Evolutionary conservation across 2,888 invertebrate genomes (phyloP).

Genomic region (Xestobium rufovillosum): DNA sequence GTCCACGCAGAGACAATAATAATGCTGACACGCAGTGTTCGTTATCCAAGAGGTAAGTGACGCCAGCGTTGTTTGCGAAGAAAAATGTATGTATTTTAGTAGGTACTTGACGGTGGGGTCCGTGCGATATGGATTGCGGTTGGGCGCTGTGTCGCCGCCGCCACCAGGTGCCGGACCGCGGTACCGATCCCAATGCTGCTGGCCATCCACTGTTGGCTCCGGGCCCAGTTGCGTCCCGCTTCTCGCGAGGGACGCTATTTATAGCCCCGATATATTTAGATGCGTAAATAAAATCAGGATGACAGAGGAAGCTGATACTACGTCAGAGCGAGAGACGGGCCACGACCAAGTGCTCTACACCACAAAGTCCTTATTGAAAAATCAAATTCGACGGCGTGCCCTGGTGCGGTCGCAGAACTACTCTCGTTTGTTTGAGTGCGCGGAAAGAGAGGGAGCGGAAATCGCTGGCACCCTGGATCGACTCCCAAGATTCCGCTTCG

Average conservation of each 20-base stretch:
- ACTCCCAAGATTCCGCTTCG: slow-evolving; percentile 70
- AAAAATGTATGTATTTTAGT: slow-evolving; percentile 14
- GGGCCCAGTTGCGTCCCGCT: slow-evolving; percentile 47
- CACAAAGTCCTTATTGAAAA: slow-evolving; percentile 36
- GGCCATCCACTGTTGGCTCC: slow-evolving; percentile 38
- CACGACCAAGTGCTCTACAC: slow-evolving; percentile 39
- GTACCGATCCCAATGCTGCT: slow-evolving; percentile 43
- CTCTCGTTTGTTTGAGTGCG: slow-evolving; percentile 37
- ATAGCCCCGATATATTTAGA: slow-evolving; percentile 45
- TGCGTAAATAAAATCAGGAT: slow-evolving; percentile 43
- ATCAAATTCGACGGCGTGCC: slow-evolving; percentile 38
- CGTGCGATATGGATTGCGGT: slow-evolving; percentile 63
- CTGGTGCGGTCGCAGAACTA: slow-evolving; percentile 39
- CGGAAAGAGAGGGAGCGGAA: slow-evolving; percentile 35
- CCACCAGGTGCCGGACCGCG: slow-evolving; percentile 47
- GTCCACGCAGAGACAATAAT: slow-evolving; percentile 29
- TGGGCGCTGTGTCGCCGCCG: slow-evolving; percentile 49
- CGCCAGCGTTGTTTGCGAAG: slow-evolving; percentile 1
- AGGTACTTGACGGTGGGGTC: slow-evolving; percentile 48
- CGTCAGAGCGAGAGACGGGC: slow-evolving; percentile 38
- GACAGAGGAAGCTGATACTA: slow-evolving; percentile 38
- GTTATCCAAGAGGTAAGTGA: slow-evolving; percentile 33
- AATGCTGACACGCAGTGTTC: slow-evolving; percentile 28
- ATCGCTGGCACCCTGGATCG: slow-evolving; percentile 66
- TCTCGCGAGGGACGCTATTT: slow-evolving; percentile 40